Evolutionary conservation across 2,888 invertebrate genomes (phyloP), one percentile per base, ranked within the genome.

Genomic region (Maniola hyperantus): DNA sequence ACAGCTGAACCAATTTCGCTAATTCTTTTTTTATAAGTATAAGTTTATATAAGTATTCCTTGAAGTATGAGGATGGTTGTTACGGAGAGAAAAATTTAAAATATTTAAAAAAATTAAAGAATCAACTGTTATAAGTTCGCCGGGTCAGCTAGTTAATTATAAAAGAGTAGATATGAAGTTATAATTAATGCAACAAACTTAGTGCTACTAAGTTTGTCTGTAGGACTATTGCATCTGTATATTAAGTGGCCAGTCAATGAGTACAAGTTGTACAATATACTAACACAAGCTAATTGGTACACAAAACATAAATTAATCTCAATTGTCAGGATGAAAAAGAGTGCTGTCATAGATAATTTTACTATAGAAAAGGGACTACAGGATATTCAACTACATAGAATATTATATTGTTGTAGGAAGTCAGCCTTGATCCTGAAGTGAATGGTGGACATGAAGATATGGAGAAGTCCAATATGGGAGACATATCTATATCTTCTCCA

Each of bases 401-500:
- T 26, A 26, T 26, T 26, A 4, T 46, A 44, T 57, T 59, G 59
- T 61, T 73, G 82, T 82, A 93, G 93, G 93, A 93, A 77, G 91
- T 92, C 4, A 90, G 84, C 68, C 72, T 90, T 65, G 90, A 91
- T 58, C 81, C 88, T n/a, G 92, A 92, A 64, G 79, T 91, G 46
- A 92, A 92, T 80, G 93, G 93, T 63, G 85, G 84, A 46, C 77
- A 82, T 53, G 92, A 92, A 54, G 80, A 80, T 13, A 74, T 91
- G 50, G 90, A 92, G 62, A 90, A 87, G 63, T 77, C 84, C 11
- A 79, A 79, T 55, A 82, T 87, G 59, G 82, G 82, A 44, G 92
- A 89, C 72, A 77, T 83, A n/a, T 86, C 88, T 70, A 83, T 93
- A 67, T 92, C 93, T 64, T 93, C 89, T 70, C 91, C 83, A 33